These are phyloP conservation scores for Murina feae DNA, from an alignment of 2,113 vertebrate genomes.

Conservation along the genomic window DNA sequence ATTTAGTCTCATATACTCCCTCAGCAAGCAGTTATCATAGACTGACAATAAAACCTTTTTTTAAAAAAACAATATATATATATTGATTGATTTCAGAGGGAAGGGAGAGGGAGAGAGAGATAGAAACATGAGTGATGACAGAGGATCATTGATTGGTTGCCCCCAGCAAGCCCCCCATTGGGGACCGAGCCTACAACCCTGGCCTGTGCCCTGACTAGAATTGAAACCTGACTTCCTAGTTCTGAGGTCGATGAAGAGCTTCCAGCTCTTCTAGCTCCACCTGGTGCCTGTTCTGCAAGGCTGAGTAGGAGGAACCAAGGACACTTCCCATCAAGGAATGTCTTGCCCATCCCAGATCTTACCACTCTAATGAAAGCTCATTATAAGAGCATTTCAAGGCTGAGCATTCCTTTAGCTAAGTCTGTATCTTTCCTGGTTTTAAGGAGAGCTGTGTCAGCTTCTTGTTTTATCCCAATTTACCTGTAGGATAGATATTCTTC, in stretches of 20 bases:
- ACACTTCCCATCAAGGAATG: background rate
- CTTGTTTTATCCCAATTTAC: background rate
- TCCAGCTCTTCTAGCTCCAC: background rate
- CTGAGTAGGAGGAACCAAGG: background rate
- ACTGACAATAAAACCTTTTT: background rate
- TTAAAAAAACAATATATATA: too few species aligned
- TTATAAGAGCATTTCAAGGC: background rate
- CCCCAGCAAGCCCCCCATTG: too few species aligned
- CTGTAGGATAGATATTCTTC: background rate
- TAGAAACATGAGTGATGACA: too few species aligned
- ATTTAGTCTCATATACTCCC: background rate
- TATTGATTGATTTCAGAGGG: too few species aligned
- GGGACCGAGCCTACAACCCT: too few species aligned
- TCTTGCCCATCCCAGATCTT: background rate
- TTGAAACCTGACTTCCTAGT: too few species aligned
- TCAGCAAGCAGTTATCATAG: background rate
- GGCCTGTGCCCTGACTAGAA: too few species aligned
- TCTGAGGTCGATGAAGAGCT: background rate
- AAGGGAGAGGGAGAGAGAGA: too few species aligned
- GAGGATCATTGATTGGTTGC: too few species aligned
- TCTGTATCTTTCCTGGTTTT: background rate
- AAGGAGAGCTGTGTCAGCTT: background rate
- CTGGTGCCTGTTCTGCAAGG: rapidly evolving
- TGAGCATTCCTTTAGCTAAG: background rate
- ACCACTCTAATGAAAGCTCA: background rate